Evolutionary conservation across 2,888 invertebrate species (phyloP).

Genomic region (Cylloceria caligata): DNA sequence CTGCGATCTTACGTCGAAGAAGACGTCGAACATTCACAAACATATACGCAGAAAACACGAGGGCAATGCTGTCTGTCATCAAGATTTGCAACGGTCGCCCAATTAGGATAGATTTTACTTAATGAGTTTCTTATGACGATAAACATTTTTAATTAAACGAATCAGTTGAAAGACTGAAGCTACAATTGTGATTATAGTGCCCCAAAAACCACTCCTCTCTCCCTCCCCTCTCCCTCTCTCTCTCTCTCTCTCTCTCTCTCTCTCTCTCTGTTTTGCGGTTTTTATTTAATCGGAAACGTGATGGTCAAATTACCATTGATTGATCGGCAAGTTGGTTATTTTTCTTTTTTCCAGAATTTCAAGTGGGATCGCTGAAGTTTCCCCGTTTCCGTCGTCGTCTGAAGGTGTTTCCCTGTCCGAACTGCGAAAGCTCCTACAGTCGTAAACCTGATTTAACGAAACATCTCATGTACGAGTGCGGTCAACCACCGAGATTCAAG

Average conservation of each 20-base stretch:
- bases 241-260: background rate
- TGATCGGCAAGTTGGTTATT: slow-evolving; percentile 28
- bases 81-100: slow-evolving; percentile 69
- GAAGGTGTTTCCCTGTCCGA: slow-evolving; percentile 56
- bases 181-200: background rate
- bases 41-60: slow-evolving; percentile 77
- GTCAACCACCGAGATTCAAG: slow-evolving; percentile 76
- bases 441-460: slow-evolving; percentile 68
- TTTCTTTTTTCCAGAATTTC: slow-evolving; percentile 50
- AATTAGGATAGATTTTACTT: slow-evolving; percentile 19
- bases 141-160: background rate
- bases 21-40: slow-evolving; percentile 77
- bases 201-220: background rate
- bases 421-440: slow-evolving; percentile 52
- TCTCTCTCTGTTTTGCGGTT: too few species aligned
- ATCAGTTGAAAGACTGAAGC: background rate
- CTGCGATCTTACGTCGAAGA: slow-evolving; percentile 78
- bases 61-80: slow-evolving; percentile 72
- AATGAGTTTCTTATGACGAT: slow-evolving; percentile 13
- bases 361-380: slow-evolving; percentile 1
- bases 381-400: slow-evolving; percentile 11
- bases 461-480: slow-evolving; percentile 77
- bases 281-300: background rate
- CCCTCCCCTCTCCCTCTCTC: background rate
- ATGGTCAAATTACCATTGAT: background rate